Evolutionary conservation across 2,888 invertebrate genomes (phyloP).

Genomic region (Sabatieria punctata): DNA sequence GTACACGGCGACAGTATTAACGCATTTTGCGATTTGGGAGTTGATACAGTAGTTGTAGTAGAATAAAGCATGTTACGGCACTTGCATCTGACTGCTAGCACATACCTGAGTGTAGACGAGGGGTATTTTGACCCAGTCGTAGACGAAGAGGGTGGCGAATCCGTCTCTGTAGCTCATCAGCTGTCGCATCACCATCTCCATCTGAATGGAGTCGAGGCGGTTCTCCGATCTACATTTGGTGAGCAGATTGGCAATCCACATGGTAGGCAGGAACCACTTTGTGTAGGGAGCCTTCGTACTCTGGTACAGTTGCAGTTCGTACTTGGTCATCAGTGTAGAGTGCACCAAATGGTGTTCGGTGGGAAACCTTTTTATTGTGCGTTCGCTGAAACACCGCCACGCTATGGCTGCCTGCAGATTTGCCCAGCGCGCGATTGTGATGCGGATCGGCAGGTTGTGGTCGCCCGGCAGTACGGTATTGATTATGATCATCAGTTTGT

Average conservation of each 20-base stretch:
- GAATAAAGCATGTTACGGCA: too few species aligned
- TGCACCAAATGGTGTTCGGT: slow-evolving; percentile 1
- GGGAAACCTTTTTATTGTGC: background rate
- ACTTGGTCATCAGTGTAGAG: slow-evolving; percentile 4
- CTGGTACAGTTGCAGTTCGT: background rate
- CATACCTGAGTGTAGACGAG: slow-evolving; percentile 6
- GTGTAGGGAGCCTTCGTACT: background rate
- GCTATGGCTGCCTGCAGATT: background rate
- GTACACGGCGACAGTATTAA: too few species aligned
- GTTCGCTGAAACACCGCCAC: background rate
- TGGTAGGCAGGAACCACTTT: slow-evolving; percentile 2
- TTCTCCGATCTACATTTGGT: background rate
- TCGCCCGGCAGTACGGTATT: background rate
- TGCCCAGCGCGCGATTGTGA: slow-evolving; percentile 3
- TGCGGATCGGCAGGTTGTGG: background rate
- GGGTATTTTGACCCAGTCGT: slow-evolving; percentile 4
- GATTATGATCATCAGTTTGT: slow-evolving; percentile 15
- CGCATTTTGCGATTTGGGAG: too few species aligned
- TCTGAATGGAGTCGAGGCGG: background rate
- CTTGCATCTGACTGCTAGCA: too few species aligned
- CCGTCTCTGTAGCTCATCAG: background rate
- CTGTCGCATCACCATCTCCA: background rate
- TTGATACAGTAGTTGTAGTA: too few species aligned
- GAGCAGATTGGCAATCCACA: slow-evolving; percentile 3
- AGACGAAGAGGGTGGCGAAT: background rate